Evolutionary conservation across 2,888 invertebrate species (phyloP), one percentile per base, ranked within the genome.

Genomic region (Drosophila prostipennis): DNA sequence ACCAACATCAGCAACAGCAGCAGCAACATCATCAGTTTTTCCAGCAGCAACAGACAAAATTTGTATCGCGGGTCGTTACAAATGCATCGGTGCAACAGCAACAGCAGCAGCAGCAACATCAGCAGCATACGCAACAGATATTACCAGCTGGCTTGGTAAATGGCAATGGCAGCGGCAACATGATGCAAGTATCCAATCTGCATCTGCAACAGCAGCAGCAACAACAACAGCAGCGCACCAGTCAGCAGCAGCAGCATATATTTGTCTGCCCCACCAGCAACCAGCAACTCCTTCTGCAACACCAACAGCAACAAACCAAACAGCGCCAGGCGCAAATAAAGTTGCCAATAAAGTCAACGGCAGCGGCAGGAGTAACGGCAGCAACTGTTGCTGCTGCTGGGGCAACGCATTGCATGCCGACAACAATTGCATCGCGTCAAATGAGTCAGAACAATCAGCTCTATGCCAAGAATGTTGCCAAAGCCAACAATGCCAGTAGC

Each of bases 101-200:
- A 19, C 81, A 69, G 56, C 90, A 74, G 6, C 73, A 83, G 26
- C 71, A 72, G 19, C 77, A 80, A 11, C 65, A 75, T 5, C 74
- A 86, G 46, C 73, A 74, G 37, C 72, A 72, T 8, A 76, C 73
- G 13, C 86, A 84, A 56, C 87, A 80, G 71, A 78, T 77, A 64
- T 75, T 89, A 77, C 84, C 89, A 87, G 82, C 86, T 78, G 89
- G 88, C 53, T 85, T 90, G 86, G 82, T 89, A 84, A 90, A 89
- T 77, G 84, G 72, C 61, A 90, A 90, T 72, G 80, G 68, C 48
- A 79, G 26, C 57, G 72, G 55, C 71, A 84, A 55, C 71, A 70
- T 82, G 76, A 65, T 80, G 72, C 83, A 82, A 68, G 64, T 69
- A n/a, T 19, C 74, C 53, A 83, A 75, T 70, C 73, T 72, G 59